These are phyloP conservation scores for Clanis bilineata DNA, from an alignment of 2,888 invertebrate species.

Conservation along the genomic window DNA sequence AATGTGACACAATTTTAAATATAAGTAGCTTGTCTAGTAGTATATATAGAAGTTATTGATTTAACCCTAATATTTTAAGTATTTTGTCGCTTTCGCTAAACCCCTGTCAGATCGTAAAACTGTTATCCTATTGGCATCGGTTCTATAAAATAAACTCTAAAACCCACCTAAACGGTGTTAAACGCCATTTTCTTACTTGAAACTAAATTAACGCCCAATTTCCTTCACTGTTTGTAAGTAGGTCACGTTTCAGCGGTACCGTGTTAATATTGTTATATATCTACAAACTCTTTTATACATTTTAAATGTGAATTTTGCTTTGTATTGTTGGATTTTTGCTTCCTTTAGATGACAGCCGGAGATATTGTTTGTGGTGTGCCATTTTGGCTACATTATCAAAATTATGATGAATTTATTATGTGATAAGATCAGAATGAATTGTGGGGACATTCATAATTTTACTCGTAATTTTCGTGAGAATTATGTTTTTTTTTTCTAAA, in stretches of 20 bases:
- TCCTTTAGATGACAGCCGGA: neutral
- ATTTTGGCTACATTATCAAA: neutral
- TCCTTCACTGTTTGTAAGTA: constrained; percentile 22
- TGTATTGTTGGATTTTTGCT: neutral
- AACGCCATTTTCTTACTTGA: constrained; percentile 23
- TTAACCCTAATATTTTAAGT: no score
- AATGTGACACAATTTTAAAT: no score
- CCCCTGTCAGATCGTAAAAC: neutral
- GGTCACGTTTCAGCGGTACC: constrained; percentile 26
- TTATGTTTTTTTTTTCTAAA: no score
- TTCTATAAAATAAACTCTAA: constrained; percentile 6
- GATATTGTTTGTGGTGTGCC: neutral
- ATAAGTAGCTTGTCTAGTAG: no score
- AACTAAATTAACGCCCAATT: constrained; percentile 24
- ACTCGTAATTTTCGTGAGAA: no score
- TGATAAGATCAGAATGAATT: neutral
- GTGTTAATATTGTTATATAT: constrained; percentile 14
- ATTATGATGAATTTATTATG: neutral
- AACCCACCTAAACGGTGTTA: constrained; percentile 17
- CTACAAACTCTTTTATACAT: neutral
- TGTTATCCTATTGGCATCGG: neutral
- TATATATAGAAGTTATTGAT: no score
- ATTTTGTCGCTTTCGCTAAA: neutral
- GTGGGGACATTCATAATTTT: no score
- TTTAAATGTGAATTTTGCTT: neutral